A percentile compares a stretch with the other conserved stretches of the same genome.
These are phyloP conservation scores for Glaucomys volans DNA, from an alignment of 2,113 vertebrate species.

Conservation along the genomic window DNA sequence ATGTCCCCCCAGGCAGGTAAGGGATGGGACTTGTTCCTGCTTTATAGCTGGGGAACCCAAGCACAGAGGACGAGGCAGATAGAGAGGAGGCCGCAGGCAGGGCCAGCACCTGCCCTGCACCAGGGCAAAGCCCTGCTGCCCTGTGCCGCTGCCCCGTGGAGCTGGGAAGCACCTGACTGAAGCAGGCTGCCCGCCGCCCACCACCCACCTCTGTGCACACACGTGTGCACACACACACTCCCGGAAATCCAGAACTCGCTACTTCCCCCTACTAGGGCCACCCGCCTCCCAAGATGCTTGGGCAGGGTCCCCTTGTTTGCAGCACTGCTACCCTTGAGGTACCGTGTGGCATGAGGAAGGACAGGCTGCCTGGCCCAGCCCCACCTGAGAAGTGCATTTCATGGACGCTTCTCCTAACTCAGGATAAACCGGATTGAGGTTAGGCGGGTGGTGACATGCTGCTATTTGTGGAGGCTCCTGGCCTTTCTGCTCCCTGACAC, in stretches of 20 bases:
- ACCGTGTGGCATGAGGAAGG: slow-evolving; percentile 56
- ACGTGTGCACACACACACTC: background rate
- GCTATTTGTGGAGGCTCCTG: slow-evolving; percentile 60
- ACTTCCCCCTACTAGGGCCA: background rate
- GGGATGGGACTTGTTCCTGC: slow-evolving; percentile 66
- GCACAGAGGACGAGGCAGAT: background rate
- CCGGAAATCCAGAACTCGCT: background rate
- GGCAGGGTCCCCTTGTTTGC: background rate
- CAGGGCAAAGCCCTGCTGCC: background rate
- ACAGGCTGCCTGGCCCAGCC: background rate
- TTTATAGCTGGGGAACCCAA: slow-evolving; percentile 24
- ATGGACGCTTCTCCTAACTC: slow-evolving; percentile 63
- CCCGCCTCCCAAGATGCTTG: background rate
- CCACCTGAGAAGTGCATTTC: slow-evolving; percentile 33
- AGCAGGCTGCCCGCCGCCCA: background rate
- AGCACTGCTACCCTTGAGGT: background rate
- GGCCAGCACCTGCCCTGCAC: background rate
- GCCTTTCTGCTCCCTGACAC: slow-evolving; percentile 55
- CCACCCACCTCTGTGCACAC: background rate
- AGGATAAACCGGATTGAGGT: slow-evolving; percentile 75
- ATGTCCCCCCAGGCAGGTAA: slow-evolving; percentile 74
- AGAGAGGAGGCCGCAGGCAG: background rate
- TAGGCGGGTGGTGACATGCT: slow-evolving; percentile 59
- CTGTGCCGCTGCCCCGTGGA: background rate
- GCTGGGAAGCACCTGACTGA: background rate